A percentile compares a stretch with the other conserved stretches of the same genome.
Evolutionary conservation across 2,888 invertebrate genomes (phyloP).

Genomic region (Melanostoma mellinum): DNA sequence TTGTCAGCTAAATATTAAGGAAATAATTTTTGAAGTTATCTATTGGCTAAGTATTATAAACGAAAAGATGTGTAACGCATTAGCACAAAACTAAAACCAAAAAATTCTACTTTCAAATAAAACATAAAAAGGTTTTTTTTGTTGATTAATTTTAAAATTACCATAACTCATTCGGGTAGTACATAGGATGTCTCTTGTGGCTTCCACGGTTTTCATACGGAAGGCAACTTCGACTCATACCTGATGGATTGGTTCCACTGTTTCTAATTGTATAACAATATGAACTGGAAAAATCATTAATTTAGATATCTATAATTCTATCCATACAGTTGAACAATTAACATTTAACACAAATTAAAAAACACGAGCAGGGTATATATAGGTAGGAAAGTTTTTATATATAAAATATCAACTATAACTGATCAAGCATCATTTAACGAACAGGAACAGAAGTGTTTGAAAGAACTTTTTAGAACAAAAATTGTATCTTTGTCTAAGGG

Average conservation of each 20-base stretch:
- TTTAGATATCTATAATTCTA: constrained; percentile 68
- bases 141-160: constrained; percentile 57
- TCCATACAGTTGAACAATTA: constrained; percentile 62
- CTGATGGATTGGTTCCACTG: constrained; percentile 71
- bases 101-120: constrained; percentile 39
- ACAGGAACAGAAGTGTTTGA: constrained; percentile 28
- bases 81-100: constrained; percentile 14
- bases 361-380: constrained; percentile 43
- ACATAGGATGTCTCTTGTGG: constrained; percentile 70
- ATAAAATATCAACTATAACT: constrained; percentile 41
- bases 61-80: constrained; percentile 3
- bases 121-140: constrained; percentile 22
- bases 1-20: not conserved
- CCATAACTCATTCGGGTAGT: constrained; percentile 72
- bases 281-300: constrained; percentile 71
- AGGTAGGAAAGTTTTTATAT: not conserved
- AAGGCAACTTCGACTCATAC: constrained; percentile 73
- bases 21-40: constrained; percentile 1
- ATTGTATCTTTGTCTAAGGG: not conserved
- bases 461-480: not conserved
- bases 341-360: constrained; percentile 57
- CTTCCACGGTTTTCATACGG: constrained; percentile 73
- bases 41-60: not conserved
- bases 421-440: constrained; percentile 54
- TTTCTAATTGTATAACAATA: constrained; percentile 72